Conservation (phyloP, 2,113 vertebrate species). For the Heloderma charlesbogerti region DNA sequence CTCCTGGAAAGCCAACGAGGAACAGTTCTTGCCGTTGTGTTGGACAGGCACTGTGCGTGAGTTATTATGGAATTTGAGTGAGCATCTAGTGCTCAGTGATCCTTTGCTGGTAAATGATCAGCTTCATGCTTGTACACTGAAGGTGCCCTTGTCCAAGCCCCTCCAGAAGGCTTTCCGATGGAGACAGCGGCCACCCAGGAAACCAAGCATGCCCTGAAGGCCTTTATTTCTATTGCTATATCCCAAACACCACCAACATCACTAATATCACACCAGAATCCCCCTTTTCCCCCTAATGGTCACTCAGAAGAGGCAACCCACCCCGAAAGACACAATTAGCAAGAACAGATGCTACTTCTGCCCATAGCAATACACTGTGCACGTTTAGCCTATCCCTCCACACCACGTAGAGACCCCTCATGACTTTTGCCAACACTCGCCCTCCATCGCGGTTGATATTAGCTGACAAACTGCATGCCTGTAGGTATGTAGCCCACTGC, state of each 20-base stretch:
- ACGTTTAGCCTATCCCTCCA: constrained; percentile 20
- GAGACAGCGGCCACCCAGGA: constrained; percentile 25
- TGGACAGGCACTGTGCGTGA: constrained; percentile 40
- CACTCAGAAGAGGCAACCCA: constrained; percentile 37
- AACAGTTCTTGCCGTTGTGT: constrained; percentile 45
- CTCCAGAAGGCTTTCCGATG: constrained; percentile 27
- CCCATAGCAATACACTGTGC: constrained; percentile 42
- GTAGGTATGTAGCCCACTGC: constrained; percentile 57
- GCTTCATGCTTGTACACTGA: constrained; percentile 5
- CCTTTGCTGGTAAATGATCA: background rate
- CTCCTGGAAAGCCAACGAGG: constrained; percentile 11
- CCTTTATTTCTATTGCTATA: constrained; percentile 23
- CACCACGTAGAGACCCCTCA: constrained; percentile 25
- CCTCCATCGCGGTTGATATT: constrained; percentile 48
- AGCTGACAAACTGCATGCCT: constrained; percentile 55
- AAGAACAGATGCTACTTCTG: constrained; percentile 34
- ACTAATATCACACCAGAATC: constrained; percentile 13
- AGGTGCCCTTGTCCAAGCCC: constrained; percentile 22
- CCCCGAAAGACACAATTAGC: constrained; percentile 41
- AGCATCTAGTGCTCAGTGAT: constrained; percentile 18
- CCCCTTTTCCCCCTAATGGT: background rate
- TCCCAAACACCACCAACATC: constrained; percentile 13
- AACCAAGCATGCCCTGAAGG: background rate
- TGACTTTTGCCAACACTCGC: constrained; percentile 43
- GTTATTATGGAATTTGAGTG: constrained; percentile 21